Evolutionary conservation across 2,888 invertebrate genomes (phyloP).

Genomic region (Eristalis intricaria): DNA sequence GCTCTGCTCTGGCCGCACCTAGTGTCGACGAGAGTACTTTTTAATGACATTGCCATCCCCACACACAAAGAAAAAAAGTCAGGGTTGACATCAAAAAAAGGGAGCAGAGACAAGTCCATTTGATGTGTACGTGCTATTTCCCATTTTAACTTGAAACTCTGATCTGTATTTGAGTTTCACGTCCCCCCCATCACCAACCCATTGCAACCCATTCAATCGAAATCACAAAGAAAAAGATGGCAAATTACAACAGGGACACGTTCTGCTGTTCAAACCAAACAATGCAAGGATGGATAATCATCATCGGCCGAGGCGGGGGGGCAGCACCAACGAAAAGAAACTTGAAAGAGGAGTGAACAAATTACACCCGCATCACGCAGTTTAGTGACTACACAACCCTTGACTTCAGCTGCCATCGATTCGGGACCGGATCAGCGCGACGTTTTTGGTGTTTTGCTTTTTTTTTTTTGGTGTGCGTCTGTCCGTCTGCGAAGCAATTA

Average conservation of each 20-base stretch:
- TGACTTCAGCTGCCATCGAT: constrained; percentile 29
- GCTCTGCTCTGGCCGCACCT: constrained; percentile 12
- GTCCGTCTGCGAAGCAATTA: constrained; percentile 51
- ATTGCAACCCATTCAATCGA: constrained; percentile 62
- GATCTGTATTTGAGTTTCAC: constrained; percentile 47
- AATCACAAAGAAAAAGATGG: constrained; percentile 72
- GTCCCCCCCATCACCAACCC: not conserved
- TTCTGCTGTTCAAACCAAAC: constrained; percentile 61
- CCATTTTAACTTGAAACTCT: constrained; percentile 50
- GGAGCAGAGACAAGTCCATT: constrained; percentile 52
- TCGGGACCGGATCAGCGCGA: not conserved
- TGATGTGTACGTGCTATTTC: constrained; percentile 68
- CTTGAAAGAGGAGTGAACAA: constrained; percentile 56
- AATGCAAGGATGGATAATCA: constrained; percentile 63
- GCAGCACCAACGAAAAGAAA: constrained; percentile 19
- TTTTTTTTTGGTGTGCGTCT: constrained; percentile 12
- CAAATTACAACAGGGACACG: constrained; percentile 71
- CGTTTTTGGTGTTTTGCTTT: not conserved
- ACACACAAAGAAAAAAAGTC: constrained; percentile 18
- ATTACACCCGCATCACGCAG: constrained; percentile 68
- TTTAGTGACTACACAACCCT: constrained; percentile 55
- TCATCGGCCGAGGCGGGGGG: not conserved
- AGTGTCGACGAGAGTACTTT: constrained; percentile 50
- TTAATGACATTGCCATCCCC: constrained; percentile 59
- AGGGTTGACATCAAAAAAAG: not conserved